Percentiles rank a stretch among this genome's conserved stretches.
Evolutionary conservation across 2,888 invertebrate genomes (phyloP).

Genomic region (Chydorus sphaericus): DNA sequence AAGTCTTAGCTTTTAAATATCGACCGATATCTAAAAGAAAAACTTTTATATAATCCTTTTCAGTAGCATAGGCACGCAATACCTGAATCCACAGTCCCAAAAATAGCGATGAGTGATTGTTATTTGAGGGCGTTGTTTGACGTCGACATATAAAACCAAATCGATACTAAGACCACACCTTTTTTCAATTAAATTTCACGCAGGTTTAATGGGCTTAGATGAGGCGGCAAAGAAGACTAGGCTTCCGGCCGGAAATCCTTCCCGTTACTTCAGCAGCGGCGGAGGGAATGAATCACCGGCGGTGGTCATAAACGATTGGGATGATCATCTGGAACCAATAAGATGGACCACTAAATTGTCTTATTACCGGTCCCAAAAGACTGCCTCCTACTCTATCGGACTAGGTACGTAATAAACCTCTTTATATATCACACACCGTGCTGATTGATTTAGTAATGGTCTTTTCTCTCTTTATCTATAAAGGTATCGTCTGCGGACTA

Average conservation of each 20-base stretch:
- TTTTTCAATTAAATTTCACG: neutral
- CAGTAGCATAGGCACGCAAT: too few species aligned
- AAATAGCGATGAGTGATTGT: neutral
- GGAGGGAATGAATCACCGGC: too few species aligned
- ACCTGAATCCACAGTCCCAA: too few species aligned
- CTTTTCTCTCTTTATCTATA: too few species aligned
- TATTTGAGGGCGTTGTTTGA: neutral
- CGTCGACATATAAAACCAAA: neutral
- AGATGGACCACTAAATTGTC: neutral
- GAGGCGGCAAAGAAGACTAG: neutral
- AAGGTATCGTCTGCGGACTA: constrained; percentile 23
- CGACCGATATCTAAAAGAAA: too few species aligned
- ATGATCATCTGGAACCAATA: neutral
- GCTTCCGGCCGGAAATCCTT: neutral
- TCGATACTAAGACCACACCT: neutral
- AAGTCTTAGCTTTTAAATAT: too few species aligned
- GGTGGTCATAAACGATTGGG: neutral
- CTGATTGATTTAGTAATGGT: too few species aligned
- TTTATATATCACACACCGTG: too few species aligned
- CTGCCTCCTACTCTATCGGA: neutral
- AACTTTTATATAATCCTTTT: too few species aligned
- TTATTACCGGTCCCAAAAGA: neutral
- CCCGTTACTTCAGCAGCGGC: too few species aligned
- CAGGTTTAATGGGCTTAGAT: neutral
- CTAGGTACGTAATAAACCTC: neutral